Percentiles rank a stretch among this genome's conserved stretches.
phyloP scores from a whole-genome alignment of 2,797 vertebrate species.

The Leptatherina wallacei region DNA sequence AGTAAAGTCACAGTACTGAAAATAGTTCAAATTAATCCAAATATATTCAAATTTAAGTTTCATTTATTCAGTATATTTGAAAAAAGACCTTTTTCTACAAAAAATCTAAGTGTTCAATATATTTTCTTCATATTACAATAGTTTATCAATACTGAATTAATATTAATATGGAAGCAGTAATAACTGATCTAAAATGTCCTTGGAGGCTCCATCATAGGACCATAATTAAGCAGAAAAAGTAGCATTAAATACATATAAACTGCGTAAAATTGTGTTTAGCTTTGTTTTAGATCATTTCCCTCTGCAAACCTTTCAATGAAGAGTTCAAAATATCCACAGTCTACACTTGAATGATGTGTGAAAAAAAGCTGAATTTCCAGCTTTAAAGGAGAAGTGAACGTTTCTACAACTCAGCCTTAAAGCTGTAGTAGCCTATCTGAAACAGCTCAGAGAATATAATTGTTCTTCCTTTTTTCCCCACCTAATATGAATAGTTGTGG shows the following conservation, averaged over 20 bases:
- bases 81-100: neutral
- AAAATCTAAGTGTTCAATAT: neutral
- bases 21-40: neutral
- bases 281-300: neutral
- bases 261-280: neutral
- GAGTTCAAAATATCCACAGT: neutral
- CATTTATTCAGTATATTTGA: neutral
- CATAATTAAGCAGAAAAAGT: neutral
- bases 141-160: neutral
- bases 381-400: neutral
- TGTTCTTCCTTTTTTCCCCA: neutral
- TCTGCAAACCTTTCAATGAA: neutral
- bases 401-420: neutral
- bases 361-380: neutral
- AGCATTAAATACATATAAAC: neutral
- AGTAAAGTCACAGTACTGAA: neutral
- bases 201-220: neutral
- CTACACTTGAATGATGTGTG: neutral
- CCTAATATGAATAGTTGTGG: neutral
- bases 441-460: neutral
- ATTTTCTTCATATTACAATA: neutral
- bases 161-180: neutral
- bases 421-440: neutral
- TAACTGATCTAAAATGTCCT: neutral
- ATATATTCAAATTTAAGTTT: neutral